Conservation (phyloP, 2,113 vertebrate species). For the Montifringilla adamsi region DNA sequence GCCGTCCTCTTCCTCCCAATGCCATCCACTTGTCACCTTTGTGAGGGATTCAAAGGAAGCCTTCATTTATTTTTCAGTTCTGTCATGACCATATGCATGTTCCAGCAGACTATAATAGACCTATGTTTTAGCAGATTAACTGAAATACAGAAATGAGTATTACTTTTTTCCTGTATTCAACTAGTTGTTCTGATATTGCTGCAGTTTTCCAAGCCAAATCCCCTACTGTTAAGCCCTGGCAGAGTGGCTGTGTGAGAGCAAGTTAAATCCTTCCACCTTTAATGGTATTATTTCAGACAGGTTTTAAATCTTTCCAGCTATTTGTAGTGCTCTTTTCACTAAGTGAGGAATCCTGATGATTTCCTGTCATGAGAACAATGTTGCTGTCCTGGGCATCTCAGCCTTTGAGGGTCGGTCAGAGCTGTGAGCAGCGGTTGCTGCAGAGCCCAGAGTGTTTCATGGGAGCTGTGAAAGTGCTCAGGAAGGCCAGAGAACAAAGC, state of each 20-base stretch:
- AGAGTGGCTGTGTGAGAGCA: not conserved
- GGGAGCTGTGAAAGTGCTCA: not conserved
- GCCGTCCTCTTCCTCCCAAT: not conserved
- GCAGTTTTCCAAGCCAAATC: conserved; percentile 12
- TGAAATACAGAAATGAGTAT: not conserved
- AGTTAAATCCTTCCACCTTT: not conserved
- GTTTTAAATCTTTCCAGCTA: not conserved
- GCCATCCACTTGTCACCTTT: not conserved
- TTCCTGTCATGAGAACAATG: not conserved
- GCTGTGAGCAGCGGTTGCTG: not conserved
- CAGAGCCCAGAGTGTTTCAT: not conserved
- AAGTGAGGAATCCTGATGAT: not conserved
- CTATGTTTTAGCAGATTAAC: not conserved
- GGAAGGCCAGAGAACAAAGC: not conserved
- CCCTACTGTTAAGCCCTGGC: not conserved
- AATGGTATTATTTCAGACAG: conserved; percentile 23
- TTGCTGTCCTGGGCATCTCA: not conserved
- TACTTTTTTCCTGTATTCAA: not conserved
- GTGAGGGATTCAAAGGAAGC: not conserved
- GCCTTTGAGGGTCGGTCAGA: not conserved
- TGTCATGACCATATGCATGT: not conserved
- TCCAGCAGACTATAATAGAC: not conserved
- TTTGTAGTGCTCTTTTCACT: not conserved
- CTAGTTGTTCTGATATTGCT: not conserved
- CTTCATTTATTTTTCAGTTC: not conserved